These are phyloP conservation scores for Proisotoma minuta DNA, from an alignment of 2,888 invertebrate genomes.

Conservation along the genomic window DNA sequence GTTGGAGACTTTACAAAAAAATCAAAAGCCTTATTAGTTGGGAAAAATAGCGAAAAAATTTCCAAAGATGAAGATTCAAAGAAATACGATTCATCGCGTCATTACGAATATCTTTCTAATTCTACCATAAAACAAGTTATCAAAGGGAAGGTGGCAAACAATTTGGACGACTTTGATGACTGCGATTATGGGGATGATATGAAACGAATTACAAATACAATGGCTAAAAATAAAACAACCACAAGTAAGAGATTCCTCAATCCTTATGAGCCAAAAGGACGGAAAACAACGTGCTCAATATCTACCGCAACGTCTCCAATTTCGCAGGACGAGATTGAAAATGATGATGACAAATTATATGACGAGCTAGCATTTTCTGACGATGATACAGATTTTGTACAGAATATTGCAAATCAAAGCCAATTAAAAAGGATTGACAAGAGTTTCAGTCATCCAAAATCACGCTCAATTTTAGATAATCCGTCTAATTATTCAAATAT, in stretches of 20 bases:
- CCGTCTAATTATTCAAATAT: not conserved
- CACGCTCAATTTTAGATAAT: not conserved
- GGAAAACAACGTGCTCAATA: not conserved
- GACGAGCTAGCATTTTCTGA: too few relatives aligned
- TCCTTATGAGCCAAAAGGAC: conserved; percentile 7
- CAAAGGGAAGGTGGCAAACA: not conserved
- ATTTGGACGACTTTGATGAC: not conserved
- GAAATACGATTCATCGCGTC: not conserved
- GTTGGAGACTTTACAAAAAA: not conserved
- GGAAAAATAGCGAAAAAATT: too few relatives aligned
- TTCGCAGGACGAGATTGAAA: not conserved
- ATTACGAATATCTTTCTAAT: not conserved
- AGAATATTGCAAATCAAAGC: too few relatives aligned
- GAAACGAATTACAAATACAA: not conserved
- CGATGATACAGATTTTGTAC: too few relatives aligned
- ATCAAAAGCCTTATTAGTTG: not conserved
- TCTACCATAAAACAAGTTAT: too few relatives aligned
- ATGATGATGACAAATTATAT: too few relatives aligned
- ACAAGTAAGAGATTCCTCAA: not conserved
- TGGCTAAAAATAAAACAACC: not conserved
- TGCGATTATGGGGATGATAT: not conserved
- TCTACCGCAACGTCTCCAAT: not conserved
- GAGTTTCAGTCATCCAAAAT: not conserved
- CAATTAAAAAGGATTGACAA: too few relatives aligned
- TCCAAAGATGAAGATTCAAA: not conserved